A percentile compares a stretch with the other conserved stretches of the same genome.
These are phyloP conservation scores for Arnoldichthys spilopterus DNA, from an alignment of 2,797 vertebrate species.

Conservation along the genomic window DNA sequence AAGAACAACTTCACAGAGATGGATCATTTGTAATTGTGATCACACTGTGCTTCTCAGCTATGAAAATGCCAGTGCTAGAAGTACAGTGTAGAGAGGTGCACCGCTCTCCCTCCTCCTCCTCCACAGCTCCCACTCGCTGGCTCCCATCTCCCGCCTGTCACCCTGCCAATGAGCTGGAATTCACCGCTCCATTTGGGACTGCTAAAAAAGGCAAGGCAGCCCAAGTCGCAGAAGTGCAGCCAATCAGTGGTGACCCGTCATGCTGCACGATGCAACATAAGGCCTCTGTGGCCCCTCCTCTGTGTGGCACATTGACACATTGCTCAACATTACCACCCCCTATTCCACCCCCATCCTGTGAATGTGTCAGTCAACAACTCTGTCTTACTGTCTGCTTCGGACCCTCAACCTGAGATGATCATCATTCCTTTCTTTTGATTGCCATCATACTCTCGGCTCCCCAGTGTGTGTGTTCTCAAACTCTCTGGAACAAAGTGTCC, in stretches of 20 bases:
- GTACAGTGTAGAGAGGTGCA: slow-evolving; percentile 50
- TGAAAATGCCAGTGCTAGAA: slow-evolving; percentile 62
- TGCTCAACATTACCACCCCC: slow-evolving; percentile 37
- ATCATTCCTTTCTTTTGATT: slow-evolving; percentile 28
- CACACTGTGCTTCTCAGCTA: slow-evolving; percentile 15
- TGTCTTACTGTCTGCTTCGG: neutral
- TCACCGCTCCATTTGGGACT: slow-evolving; percentile 87
- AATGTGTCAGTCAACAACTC: slow-evolving; percentile 32
- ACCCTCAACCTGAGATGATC: neutral
- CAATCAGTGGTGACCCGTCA: slow-evolving; percentile 82
- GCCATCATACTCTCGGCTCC: slow-evolving; percentile 22
- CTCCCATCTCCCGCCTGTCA: slow-evolving; percentile 87
- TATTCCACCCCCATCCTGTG: neutral
- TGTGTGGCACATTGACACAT: slow-evolving; percentile 53
- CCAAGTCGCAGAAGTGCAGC: slow-evolving; percentile 88
- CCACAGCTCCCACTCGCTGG: slow-evolving; percentile 87
- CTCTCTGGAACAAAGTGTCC: neutral
- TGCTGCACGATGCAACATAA: slow-evolving; percentile 78
- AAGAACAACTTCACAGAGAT: neutral
- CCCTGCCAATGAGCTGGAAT: slow-evolving; percentile 87
- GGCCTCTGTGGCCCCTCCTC: slow-evolving; percentile 55
- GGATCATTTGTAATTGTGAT: no score
- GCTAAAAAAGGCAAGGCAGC: slow-evolving; percentile 96
- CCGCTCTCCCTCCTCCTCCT: slow-evolving; percentile 60
- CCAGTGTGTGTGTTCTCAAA: neutral